Base-by-base conservation (phyloP, 2,888 invertebrate species). In the Teleiodes luculella region DNA sequence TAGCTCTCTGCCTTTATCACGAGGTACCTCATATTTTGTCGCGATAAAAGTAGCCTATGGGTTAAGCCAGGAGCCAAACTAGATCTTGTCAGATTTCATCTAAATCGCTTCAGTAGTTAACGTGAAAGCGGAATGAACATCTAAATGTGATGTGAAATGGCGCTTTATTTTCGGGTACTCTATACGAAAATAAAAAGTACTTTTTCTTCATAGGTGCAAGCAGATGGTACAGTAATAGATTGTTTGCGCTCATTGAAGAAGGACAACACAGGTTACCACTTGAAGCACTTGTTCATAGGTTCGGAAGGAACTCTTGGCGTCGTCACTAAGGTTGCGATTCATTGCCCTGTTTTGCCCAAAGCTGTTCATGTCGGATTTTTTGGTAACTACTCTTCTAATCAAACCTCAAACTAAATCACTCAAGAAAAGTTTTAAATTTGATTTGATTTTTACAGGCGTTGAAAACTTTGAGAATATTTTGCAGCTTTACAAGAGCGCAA, bases 181-280 rank as follows among this genome's bases (percentile, higher is more conserved):
- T 24, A 24, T 24, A 24, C 24, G 3, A 18, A n/a, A n/a, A n/a
- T n/a, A n/a, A 18, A 41, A 20, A 14, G n/a, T 28, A 4, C n/a
- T 18, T 33, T 16, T 2, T 30, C 11, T 41, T 18, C 18, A 30
- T 59, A 95, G 95, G 96, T 96, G 7, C 92, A 94, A 80, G 96
- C 97, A 0, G 93, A 95, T 74, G 98, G 98, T 0, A 92, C 95
- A 52, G 81, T 99, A 0, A 79, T 99, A 30, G 95, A 98, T 77
- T 94, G 96, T 57, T 91, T 99, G 76, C 95, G 94, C 55, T 91
- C 94, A 0, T 90, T 98, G 66, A 95, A 97, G 74, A 99, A 99
- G 80, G 98, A 99, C 80, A 99, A 99, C 79, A 98, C 99, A 0
- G 99, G 99, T 0, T 98, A 97, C 76, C 98, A 99, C 76, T 85